phyloP scores from a whole-genome alignment of 64 coral and sea anemone species.

The Montipora cactus region DNA sequence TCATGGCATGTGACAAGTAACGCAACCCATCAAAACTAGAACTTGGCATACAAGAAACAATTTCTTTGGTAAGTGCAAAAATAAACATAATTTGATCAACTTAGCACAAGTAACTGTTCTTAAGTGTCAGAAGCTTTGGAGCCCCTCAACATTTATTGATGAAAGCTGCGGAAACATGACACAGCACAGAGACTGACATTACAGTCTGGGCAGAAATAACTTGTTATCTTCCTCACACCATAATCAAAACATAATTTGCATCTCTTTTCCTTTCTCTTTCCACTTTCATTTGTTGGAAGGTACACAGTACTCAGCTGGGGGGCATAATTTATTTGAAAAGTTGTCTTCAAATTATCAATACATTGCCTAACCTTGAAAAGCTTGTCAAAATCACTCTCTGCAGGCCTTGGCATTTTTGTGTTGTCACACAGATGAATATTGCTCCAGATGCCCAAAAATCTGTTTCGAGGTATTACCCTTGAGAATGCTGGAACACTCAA shows the following conservation, averaged over 20 bases:
- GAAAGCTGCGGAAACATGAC: not conserved
- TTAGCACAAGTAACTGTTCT: too few species aligned
- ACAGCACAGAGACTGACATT: slow-evolving; percentile 18
- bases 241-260: slow-evolving; percentile 30
- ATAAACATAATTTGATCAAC: not conserved
- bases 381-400: slow-evolving; percentile 38
- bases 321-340: not conserved
- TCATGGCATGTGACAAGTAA: too few species aligned
- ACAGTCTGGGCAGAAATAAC: slow-evolving; percentile 37
- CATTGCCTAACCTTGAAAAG: slow-evolving; percentile 51
- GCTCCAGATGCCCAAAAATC: slow-evolving; percentile 29
- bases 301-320: not conserved
- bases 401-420: slow-evolving; percentile 46
- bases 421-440: slow-evolving; percentile 60
- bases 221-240: not conserved
- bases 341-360: slow-evolving; percentile 12
- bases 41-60: too few species aligned
- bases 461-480: slow-evolving; percentile 26
- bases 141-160: too few species aligned
- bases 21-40: too few species aligned
- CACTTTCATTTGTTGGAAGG: slow-evolving; percentile 2
- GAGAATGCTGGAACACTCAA: slow-evolving; percentile 48
- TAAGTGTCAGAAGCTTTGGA: not conserved
- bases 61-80: not conserved
- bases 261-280: slow-evolving; percentile 6